Evolutionary conservation across 1,140 invertebrate genomes (phyloP), one percentile per base, ranked within the genome.

Genomic region (Oreohelix idahoensis): DNA sequence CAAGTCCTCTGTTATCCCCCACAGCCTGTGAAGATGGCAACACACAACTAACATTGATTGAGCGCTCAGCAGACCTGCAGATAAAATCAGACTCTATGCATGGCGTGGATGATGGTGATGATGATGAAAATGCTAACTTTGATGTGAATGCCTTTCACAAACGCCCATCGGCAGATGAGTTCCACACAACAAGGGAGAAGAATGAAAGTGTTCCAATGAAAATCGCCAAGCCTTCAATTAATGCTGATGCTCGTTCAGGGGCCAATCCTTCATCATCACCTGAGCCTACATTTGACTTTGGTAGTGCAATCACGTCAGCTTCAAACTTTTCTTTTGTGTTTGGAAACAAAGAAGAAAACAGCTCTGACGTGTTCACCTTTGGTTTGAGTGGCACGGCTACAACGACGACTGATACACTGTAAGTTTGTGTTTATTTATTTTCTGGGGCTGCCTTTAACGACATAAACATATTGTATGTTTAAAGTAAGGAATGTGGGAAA

Each of bases 31-130:
- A 84, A 26, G 89, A 90, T 79, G 76, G 81, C 13, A 89, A 87
- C 66, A 89, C 88, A 10, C 88, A 90, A 38, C 69, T 85, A n/a
- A 87, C 88, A 15, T 49, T 90, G 53, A 88, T 90, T 20, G 84
- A 85, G 32, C 81, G 87, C 51, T 87, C 89, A 26, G 88, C 85
- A 35, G 83, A 87, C 35, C 83, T 90, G 42, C 78, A 85, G 32
- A 66, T 90, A 17, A 78, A 79, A 17, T 85, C 82, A 23, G 87
- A 89, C 71, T 84, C 86, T 32, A 73, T 86, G 63, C 80, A 77
- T 10, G 51, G 79, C 26, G 49, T 81, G 15, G 84, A 86, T 45
- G 29, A 63, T 32, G 51, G 69, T 32, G 49, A 84, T 84, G 20
- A 74, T 84, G 58, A 84, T 71, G 45, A 76, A 32, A 71, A 82